Conservation (phyloP, 2,113 vertebrate species). For the Heterotis niloticus region DNA sequence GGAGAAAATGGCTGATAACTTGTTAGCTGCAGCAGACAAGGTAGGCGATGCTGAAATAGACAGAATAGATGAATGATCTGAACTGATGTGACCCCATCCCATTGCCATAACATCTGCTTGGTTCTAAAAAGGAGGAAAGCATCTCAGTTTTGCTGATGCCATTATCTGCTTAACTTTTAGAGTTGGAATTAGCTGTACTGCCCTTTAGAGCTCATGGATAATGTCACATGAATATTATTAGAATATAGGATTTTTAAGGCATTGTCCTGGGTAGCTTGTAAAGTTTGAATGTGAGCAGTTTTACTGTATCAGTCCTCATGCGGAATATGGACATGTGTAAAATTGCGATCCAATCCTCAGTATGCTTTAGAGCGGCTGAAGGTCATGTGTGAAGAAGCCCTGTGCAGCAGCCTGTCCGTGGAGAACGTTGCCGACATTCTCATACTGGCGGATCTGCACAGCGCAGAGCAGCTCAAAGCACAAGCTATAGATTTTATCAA, state of each 20-base stretch:
- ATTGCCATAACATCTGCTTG: too few species aligned
- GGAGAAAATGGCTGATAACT: conserved; percentile 84
- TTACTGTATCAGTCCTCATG: not conserved
- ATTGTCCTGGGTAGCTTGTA: too few species aligned
- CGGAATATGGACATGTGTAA: not conserved
- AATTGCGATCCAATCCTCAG: conserved; percentile 51
- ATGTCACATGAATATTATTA: too few species aligned
- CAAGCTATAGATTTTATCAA: conserved; percentile 99
- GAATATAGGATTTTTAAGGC: too few species aligned
- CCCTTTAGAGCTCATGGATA: too few species aligned
- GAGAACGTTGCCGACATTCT: conserved; percentile 98
- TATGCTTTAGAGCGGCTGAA: conserved; percentile 98
- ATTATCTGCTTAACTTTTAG: too few species aligned
- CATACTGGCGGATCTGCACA: conserved; percentile 99
- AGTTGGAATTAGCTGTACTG: too few species aligned
- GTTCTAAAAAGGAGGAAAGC: too few species aligned
- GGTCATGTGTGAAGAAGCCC: conserved; percentile 98
- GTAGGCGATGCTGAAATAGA: conserved; percentile 61
- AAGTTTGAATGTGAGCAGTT: too few species aligned
- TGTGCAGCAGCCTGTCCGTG: conserved; percentile 97
- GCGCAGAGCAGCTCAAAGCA: conserved; percentile 98
- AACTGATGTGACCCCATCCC: too few species aligned
- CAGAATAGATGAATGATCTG: not conserved
- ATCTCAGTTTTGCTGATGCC: too few species aligned
- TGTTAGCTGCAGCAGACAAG: conserved; percentile 87